Evolutionary conservation across 2,888 invertebrate genomes (phyloP).

Genomic region (Campoplex nolae): DNA sequence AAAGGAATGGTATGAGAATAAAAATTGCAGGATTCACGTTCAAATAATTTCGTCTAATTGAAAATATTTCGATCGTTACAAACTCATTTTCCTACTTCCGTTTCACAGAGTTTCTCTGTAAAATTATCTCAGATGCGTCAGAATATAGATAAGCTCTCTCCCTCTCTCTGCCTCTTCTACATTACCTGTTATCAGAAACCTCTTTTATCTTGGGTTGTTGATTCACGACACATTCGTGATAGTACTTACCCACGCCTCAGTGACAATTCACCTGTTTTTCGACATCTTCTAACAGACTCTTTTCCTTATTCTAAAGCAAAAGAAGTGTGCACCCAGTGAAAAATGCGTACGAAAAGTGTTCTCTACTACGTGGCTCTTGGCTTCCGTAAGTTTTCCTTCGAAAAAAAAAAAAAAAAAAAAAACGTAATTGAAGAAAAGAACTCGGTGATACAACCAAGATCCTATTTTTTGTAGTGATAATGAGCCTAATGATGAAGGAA

Average conservation of each 20-base stretch:
- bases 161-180: conserved; percentile 40
- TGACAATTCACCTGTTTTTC: conserved; percentile 22
- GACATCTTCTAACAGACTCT: conserved; percentile 4
- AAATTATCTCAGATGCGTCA: conserved; percentile 74
- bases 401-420: neutral
- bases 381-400: conserved; percentile 77
- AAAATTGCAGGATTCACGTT: neutral
- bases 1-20: neutral
- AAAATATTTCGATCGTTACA: neutral
- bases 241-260: conserved; percentile 54
- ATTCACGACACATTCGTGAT: conserved; percentile 75
- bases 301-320: conserved; percentile 20
- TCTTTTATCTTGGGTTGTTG: conserved; percentile 77
- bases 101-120: conserved; percentile 46
- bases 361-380: conserved; percentile 78
- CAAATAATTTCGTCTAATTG: neutral
- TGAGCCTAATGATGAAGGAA: conserved; percentile 89
- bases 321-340: conserved; percentile 45
- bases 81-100: conserved; percentile 30
- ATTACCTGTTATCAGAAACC: conserved; percentile 75
- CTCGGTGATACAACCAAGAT: conserved; percentile 41
- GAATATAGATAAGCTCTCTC: conserved; percentile 74
- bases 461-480: conserved; percentile 87
- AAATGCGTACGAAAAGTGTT: conserved; percentile 75
- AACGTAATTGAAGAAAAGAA: neutral